Conservation (phyloP, 2,888 invertebrate species). For the Spisula subtruncata region DNA sequence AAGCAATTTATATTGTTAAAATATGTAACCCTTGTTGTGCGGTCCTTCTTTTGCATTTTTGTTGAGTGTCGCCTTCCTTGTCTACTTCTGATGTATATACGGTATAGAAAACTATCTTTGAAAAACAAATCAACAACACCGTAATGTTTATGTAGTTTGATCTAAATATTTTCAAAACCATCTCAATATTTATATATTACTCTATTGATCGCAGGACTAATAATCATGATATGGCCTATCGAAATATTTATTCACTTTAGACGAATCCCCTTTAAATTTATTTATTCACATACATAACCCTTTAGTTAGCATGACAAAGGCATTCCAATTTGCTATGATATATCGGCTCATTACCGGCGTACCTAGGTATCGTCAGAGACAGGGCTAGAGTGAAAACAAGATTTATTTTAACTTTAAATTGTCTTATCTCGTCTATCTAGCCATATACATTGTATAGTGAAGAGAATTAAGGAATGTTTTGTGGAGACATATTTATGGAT, state of each 20-base stretch:
- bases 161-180: not conserved
- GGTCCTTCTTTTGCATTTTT: no score
- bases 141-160: not conserved
- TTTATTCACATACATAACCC: not conserved
- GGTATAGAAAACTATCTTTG: not conserved
- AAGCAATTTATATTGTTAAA: no score
- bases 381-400: not conserved
- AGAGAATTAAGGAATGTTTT: not conserved
- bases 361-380: not conserved
- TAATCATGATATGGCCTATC: not conserved
- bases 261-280: conserved; percentile 31
- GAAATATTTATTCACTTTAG: not conserved
- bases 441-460: conserved; percentile 25
- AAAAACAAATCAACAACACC: not conserved
- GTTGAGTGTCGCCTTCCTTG: not conserved
- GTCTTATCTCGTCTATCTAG: conserved; percentile 27
- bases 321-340: conserved; percentile 1
- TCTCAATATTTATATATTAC: not conserved
- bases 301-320: conserved; percentile 28
- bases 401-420: not conserved
- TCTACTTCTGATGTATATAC: no score
- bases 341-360: not conserved
- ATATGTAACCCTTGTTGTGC: no score
- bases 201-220: not conserved
- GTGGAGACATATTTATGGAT: conserved; percentile 28